phyloP scores from a whole-genome alignment of 2,888 invertebrate species.

The Aleiodes alternator region DNA sequence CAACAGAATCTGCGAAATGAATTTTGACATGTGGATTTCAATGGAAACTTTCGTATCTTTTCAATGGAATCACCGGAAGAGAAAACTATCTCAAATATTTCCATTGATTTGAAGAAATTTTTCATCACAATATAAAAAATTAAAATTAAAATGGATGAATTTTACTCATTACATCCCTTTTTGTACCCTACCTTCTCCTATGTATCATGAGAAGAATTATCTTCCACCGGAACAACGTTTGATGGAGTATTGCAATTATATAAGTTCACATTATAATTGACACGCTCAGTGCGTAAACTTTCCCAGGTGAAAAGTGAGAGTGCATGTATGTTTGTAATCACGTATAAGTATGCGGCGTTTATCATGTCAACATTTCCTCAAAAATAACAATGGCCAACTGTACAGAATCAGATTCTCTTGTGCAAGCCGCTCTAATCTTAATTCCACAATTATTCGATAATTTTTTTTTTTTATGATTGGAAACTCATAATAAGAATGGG shows the following conservation, averaged over 20 bases:
- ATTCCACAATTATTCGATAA: too few relatives aligned
- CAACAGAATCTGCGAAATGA: too few relatives aligned
- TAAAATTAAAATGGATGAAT: too few relatives aligned
- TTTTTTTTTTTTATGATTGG: too few relatives aligned
- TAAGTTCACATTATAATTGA: constrained; percentile 74
- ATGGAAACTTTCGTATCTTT: constrained; percentile 15
- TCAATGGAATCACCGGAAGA: too few relatives aligned
- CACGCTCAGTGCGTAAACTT: constrained; percentile 72
- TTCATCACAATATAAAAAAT: too few relatives aligned
- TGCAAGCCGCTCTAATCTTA: too few relatives aligned
- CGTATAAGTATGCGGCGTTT: constrained; percentile 44
- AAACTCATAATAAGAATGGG: too few relatives aligned
- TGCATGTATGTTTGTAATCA: constrained; percentile 57
- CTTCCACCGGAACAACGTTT: constrained; percentile 59
- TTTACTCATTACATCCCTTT: too few relatives aligned
- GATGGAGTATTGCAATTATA: constrained; percentile 66
- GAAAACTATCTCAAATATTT: too few relatives aligned
- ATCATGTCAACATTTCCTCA: constrained; percentile 46
- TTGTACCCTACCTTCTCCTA: constrained; percentile 18
- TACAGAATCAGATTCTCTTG: neutral
- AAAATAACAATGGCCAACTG: constrained; percentile 35
- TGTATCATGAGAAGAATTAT: constrained; percentile 21
- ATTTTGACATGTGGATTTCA: too few relatives aligned
- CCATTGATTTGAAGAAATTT: too few relatives aligned
- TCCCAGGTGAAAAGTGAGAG: constrained; percentile 74